These are phyloP conservation scores for Ascidia mentula DNA, from an alignment of 23 tunicate species.

Conservation along the genomic window DNA sequence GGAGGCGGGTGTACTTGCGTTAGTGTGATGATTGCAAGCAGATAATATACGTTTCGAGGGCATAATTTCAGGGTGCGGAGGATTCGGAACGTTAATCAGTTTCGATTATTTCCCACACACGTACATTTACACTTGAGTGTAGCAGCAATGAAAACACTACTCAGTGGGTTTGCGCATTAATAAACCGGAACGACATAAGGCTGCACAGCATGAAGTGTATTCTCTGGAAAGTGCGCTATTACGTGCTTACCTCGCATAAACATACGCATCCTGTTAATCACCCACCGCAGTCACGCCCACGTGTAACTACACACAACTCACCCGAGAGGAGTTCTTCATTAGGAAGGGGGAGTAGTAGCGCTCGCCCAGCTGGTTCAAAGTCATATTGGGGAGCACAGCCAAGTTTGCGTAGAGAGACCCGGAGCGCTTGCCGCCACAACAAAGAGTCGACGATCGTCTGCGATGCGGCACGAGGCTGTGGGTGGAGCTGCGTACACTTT, in stretches of 20 bases:
- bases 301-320: constrained; percentile 14
- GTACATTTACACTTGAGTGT: neutral
- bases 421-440: neutral
- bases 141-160: neutral
- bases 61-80: neutral
- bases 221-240: neutral
- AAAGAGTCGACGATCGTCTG: constrained; percentile 12
- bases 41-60: neutral
- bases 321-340: constrained; percentile 74
- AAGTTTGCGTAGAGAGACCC: constrained; percentile 31
- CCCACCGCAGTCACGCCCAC: neutral
- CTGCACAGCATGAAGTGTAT: neutral
- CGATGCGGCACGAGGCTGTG: constrained; percentile 65
- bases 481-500: constrained; percentile 88
- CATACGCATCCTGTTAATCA: neutral
- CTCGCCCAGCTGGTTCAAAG: constrained; percentile 62
- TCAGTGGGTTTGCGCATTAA: neutral
- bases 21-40: constrained; percentile 4
- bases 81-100: neutral
- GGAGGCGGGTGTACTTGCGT: neutral
- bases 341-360: constrained; percentile 87
- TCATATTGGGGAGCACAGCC: constrained; percentile 51
- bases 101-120: constrained; percentile 5
- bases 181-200: neutral
- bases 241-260: neutral